Percentiles rank a stretch among this genome's conserved stretches.
Evolutionary conservation across 2,888 invertebrate genomes (phyloP).

Genomic region (Folsomia manolachei): DNA sequence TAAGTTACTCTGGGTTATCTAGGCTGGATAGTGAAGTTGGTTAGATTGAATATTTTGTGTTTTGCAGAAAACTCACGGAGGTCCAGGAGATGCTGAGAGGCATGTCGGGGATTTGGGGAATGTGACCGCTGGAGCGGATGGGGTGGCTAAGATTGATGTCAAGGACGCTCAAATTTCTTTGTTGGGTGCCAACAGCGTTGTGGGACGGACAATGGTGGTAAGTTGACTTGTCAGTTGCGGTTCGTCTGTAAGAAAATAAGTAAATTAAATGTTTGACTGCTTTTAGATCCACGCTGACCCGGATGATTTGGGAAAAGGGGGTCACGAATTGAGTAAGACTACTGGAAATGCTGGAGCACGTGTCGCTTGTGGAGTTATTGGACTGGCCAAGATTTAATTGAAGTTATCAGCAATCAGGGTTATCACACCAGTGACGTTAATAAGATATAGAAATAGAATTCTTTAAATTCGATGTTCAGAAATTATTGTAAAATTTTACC

Average conservation of each 20-base stretch:
- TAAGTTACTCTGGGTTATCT: no score
- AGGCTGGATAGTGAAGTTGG: not conserved
- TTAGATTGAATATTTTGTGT: no score
- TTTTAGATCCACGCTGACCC: conserved; percentile 76
- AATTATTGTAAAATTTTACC: no score
- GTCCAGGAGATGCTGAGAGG: conserved; percentile 67
- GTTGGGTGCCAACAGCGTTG: conserved; percentile 66
- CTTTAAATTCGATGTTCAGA: no score
- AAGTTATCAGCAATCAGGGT: conserved; percentile 2
- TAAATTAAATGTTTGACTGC: no score
- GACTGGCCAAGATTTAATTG: conserved; percentile 60
- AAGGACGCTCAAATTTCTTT: conserved; percentile 66
- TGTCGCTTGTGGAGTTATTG: conserved; percentile 84
- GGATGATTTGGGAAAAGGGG: conserved; percentile 90
- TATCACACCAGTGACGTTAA: not conserved
- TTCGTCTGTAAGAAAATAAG: not conserved
- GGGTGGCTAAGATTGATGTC: conserved; percentile 66
- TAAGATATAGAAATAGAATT: not conserved
- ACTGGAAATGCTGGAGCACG: conserved; percentile 94
- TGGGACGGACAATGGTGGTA: conserved; percentile 79
- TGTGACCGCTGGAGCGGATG: conserved; percentile 64
- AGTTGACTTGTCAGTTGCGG: not conserved
- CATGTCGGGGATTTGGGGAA: conserved; percentile 92
- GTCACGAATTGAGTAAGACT: conserved; percentile 84
- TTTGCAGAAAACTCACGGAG: conserved; percentile 84